Conservation (phyloP, 2,797 vertebrate genomes). For the Cercopithecus mitis region DNA sequence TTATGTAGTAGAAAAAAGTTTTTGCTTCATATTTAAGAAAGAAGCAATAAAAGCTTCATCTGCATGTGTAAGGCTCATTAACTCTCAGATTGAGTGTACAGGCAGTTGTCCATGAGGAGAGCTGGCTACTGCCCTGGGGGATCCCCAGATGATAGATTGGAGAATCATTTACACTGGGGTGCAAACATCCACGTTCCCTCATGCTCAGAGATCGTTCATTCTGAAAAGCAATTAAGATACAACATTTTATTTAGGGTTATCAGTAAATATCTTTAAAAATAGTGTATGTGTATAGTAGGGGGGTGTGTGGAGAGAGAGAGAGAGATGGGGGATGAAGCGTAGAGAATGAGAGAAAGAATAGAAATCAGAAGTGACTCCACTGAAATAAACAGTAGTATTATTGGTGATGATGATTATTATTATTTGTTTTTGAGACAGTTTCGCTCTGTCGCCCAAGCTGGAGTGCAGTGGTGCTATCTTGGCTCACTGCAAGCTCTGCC, state of each 20-base stretch:
- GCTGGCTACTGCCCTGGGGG: too few relatives aligned
- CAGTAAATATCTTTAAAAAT: conserved; percentile 31
- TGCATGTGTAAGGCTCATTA: not conserved
- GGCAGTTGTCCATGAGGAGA: not conserved
- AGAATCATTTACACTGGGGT: not conserved
- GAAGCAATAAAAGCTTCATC: not conserved
- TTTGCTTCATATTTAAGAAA: not conserved
- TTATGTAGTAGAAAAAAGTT: not conserved
- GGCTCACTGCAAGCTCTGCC: too few relatives aligned
- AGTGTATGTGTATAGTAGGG: not conserved
- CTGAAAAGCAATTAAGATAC: not conserved
- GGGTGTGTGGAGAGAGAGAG: not conserved
- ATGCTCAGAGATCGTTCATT: not conserved
- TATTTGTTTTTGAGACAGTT: not conserved
- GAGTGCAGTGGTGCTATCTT: too few relatives aligned
- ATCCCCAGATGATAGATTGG: not conserved
- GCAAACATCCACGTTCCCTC: not conserved
- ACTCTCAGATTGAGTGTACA: not conserved
- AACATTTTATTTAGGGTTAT: not conserved
- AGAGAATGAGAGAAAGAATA: not conserved
- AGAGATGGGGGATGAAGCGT: too few relatives aligned
- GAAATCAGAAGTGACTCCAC: not conserved
- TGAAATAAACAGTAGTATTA: not conserved
- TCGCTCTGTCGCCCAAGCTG: too few relatives aligned
- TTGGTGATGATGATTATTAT: not conserved